Percentiles rank a stretch among this genome's conserved stretches.
Evolutionary conservation across 2,888 invertebrate genomes (phyloP).

Genomic region (Drosophila koepferae): DNA sequence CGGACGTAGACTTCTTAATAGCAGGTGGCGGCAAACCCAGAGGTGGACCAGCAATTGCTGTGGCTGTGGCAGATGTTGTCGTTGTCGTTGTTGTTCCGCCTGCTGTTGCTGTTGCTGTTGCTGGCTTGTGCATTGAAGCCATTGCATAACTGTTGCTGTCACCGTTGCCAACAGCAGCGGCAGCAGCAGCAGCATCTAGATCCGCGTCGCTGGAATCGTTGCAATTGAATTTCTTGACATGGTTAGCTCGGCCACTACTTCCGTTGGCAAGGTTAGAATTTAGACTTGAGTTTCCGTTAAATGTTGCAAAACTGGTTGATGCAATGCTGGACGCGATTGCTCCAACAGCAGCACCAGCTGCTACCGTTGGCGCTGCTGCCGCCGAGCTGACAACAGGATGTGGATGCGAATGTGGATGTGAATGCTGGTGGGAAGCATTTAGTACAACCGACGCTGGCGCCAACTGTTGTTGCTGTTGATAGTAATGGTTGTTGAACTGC

Average conservation of each 20-base stretch:
- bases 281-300: slow-evolving; percentile 83
- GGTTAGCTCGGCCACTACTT: slow-evolving; percentile 52
- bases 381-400: slow-evolving; percentile 65
- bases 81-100: slow-evolving; percentile 1
- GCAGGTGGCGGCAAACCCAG: slow-evolving; percentile 58
- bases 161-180: slow-evolving; percentile 11
- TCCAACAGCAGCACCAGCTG: slow-evolving; percentile 27
- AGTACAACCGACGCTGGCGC: slow-evolving; percentile 50
- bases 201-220: slow-evolving; percentile 53
- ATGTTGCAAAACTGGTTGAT: slow-evolving; percentile 80
- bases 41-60: slow-evolving; percentile 43
- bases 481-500: slow-evolving; percentile 52
- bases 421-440: slow-evolving; percentile 73
- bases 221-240: slow-evolving; percentile 69
- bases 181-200: slow-evolving; percentile 18
- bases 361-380: slow-evolving; percentile 19
- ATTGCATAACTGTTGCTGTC: slow-evolving; percentile 53
- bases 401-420: slow-evolving; percentile 54
- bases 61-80: slow-evolving; percentile 2
- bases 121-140: slow-evolving; percentile 37
- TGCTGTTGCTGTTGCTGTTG: not conserved
- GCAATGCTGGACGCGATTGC: slow-evolving; percentile 34
- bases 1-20: slow-evolving; percentile 59
- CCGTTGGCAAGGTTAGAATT: slow-evolving; percentile 80
- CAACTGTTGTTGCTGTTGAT: slow-evolving; percentile 65